These are phyloP conservation scores for Ectropis crepuscularia DNA, from an alignment of 2,888 invertebrate genomes.

Conservation along the genomic window DNA sequence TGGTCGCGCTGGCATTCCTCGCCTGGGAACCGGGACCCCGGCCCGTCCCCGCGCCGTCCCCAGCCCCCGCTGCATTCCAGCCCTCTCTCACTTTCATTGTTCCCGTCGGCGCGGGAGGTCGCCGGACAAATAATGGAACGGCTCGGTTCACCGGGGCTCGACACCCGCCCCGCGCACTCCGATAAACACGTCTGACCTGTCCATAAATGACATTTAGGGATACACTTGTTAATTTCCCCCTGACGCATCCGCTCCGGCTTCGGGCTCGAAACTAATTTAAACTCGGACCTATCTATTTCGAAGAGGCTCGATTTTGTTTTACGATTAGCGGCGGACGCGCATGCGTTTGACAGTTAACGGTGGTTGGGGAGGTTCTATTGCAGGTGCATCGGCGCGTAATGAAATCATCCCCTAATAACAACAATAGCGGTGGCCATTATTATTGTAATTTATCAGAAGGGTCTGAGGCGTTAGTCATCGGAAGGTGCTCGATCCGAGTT, in stretches of 20 bases:
- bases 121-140: slow-evolving; percentile 76
- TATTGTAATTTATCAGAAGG: slow-evolving; percentile 75
- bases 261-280: slow-evolving; percentile 12
- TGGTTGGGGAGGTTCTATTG: slow-evolving; percentile 38
- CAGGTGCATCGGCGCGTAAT: slow-evolving; percentile 64
- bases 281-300: slow-evolving; percentile 4
- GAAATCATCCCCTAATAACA: slow-evolving; percentile 78
- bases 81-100: slow-evolving; percentile 84
- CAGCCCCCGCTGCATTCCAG: slow-evolving; percentile 75
- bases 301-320: slow-evolving; percentile 24
- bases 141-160: slow-evolving; percentile 69
- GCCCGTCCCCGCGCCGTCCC: slow-evolving; percentile 54
- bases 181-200: slow-evolving; percentile 73
- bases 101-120: slow-evolving; percentile 82
- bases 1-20: slow-evolving; percentile 82
- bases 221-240: slow-evolving; percentile 61
- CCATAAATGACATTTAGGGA: slow-evolving; percentile 74
- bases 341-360: slow-evolving; percentile 63
- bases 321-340: slow-evolving; percentile 44
- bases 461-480: slow-evolving; percentile 64
- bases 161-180: slow-evolving; percentile 58
- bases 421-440: slow-evolving; percentile 72
- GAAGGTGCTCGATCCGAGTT: slow-evolving; percentile 64
- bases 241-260: slow-evolving; percentile 22
- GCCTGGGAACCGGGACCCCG: slow-evolving; percentile 81